Evolutionary conservation across 2,113 vertebrate species (phyloP), one percentile per base, ranked within the genome.

Genomic region (Rafetus swinhoei): DNA sequence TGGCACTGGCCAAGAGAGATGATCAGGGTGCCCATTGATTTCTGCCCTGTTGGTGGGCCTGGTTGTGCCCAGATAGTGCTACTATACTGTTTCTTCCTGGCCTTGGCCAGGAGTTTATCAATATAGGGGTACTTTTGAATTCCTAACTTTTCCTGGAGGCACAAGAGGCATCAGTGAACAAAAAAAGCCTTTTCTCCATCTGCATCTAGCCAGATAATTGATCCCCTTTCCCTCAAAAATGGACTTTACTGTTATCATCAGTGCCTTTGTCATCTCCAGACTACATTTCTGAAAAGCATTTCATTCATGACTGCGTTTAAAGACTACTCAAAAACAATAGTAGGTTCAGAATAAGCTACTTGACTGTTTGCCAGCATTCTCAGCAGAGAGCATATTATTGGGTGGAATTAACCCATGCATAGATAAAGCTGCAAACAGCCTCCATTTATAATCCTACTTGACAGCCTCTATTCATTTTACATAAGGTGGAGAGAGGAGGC

Each of bases 271-370:
- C 89, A 74, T 13, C 8, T 89, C 65, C 7, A 53, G 21, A 24
- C 39, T 55, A 53, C 87, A 85, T 45, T 93, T 77, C 54, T 82
- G 76, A 22, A 72, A 4, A 19, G 27, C 1, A 21, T 32, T 55
- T 59, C 82, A 52, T 27, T 1, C 0, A 72, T 45, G 14, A 3
- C 10, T 81, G 79, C 25, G 53, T n/a, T 65, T 59, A n/a, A 87
- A 88, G 56, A n/a, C 18, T 1, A 1, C 60, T 56, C 3, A 52
- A 57, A 84, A 91, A 45, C 27, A 53, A 13, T 4, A 76, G 27
- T 5, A 29, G 29, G 2, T 79, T 18, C 5, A 22, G 86, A 32
- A 4, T 25, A n/a, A 55, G 2, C 0, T 0, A 84, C 85, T 59
- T 88, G 52, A 7, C 13, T 80, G 2, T 29, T 74, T 82, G 8